phyloP scores from a whole-genome alignment of 2,888 invertebrate genomes.

The Tachystola acroxantha region DNA sequence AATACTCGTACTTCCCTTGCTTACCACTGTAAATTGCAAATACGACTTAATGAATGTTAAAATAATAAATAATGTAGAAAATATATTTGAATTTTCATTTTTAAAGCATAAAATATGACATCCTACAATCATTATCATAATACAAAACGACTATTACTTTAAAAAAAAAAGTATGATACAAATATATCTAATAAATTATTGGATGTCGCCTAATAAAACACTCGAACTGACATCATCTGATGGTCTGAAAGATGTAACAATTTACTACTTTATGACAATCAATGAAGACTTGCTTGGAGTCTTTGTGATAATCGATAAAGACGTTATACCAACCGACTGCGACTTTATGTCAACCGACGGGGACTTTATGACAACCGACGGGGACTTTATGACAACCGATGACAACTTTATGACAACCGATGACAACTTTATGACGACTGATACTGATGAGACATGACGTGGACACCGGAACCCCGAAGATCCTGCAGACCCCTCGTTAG shows the following conservation, averaged over 20 bases:
- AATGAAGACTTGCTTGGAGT: too few species aligned
- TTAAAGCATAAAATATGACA: too few species aligned
- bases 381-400: too few species aligned
- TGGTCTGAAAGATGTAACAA: too few species aligned
- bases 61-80: slow-evolving; percentile 44
- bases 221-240: too few species aligned
- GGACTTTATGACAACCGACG: neutral
- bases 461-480: slow-evolving; percentile 33
- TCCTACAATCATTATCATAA: too few species aligned
- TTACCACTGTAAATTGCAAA: slow-evolving; percentile 71
- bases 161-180: too few species aligned
- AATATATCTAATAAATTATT: too few species aligned
- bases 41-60: slow-evolving; percentile 62
- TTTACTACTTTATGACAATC: too few species aligned
- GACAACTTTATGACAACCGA: too few species aligned
- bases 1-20: slow-evolving; percentile 58
- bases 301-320: too few species aligned
- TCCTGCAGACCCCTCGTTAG: slow-evolving; percentile 47
- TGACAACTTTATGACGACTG: neutral
- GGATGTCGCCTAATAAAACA: too few species aligned
- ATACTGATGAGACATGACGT: slow-evolving; percentile 5
- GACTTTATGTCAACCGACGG: neutral
- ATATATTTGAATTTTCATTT: slow-evolving; percentile 5
- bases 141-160: slow-evolving; percentile 1
- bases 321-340: neutral